Evolutionary conservation across 1,140 invertebrate species (phyloP), one percentile per base, ranked within the genome.

Genomic region (Pectinophora gossypiella): DNA sequence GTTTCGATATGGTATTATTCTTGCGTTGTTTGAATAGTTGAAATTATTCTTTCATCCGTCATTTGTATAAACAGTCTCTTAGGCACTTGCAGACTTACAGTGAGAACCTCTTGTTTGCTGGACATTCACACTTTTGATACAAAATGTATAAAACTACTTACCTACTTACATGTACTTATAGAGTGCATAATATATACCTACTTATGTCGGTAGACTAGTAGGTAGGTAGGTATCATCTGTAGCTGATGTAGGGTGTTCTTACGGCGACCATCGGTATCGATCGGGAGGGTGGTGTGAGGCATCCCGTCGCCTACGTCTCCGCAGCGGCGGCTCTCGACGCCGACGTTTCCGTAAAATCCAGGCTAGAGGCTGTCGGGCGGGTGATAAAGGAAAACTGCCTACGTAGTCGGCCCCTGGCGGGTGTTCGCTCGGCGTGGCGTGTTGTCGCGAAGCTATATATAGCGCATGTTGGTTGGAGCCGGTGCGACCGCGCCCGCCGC

Each of bases 331-430:
- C 53, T 67, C 61, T 68, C 67, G 60, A 65, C 66, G 64, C 69
- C 72, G 67, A 60, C 65, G 78, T 67, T 76, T 74, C 75, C 68
- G 70, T 80, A 75, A 76, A 81, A 76, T 76, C 73, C 76, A 74
- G 65, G 71, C 72, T 72, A 66, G 68, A 84, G 78, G 69, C 75
- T 83, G 79, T 76, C 74, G 78, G 76, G 72, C 61, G 76, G 75
- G 76, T 72, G 81, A 80, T 79, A 83, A 79, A 82, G 78, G 75
- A 72, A 77, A 82, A 83, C 72, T 83, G 82, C 77, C 77, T 85
- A 79, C 75, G 77, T 78, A 71, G 72, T 55, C 79, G 80, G 74
- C 72, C 76, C 72, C 78, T 74, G 64, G 75, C 75, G 78, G 75
- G 71, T 74, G 72, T 61, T 69, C 69, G 72, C 43, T 70, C 64